Evolutionary conservation across 2,797 vertebrate genomes (phyloP).

Genomic region (Rousettus madagascariensis): DNA sequence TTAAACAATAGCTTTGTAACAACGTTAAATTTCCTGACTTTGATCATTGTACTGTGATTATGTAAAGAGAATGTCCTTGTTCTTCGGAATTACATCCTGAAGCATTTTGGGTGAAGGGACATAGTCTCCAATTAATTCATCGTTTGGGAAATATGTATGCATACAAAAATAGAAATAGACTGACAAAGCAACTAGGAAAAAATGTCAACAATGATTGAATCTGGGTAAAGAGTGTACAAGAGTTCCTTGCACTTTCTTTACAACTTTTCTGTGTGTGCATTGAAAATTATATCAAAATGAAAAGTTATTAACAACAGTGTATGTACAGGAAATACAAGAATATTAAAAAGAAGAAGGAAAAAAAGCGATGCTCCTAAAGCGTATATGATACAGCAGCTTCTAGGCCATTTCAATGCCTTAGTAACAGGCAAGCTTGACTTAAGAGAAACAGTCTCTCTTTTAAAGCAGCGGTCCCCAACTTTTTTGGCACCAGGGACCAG

Average conservation of each 20-base stretch:
- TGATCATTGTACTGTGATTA: neutral
- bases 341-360: neutral
- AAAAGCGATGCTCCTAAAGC: neutral
- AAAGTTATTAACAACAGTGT: neutral
- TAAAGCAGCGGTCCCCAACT: neutral
- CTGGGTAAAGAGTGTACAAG: neutral
- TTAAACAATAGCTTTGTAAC: neutral
- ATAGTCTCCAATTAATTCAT: neutral
- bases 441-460: neutral
- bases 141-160: neutral
- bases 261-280: neutral
- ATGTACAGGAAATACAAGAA: neutral
- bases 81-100: conserved; percentile 15
- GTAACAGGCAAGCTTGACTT: neutral
- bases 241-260: neutral
- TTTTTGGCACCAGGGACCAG: too few relatives aligned
- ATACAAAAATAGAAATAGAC: neutral
- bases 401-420: conserved; percentile 13
- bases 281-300: conserved; percentile 30
- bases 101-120: neutral
- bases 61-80: conserved; percentile 19
- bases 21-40: conserved; percentile 28
- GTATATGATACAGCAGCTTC: neutral
- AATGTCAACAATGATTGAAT: neutral
- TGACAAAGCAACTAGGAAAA: neutral